These are phyloP conservation scores for Lytechinus variegatus DNA, from an alignment of 35 echinoderm and acorn worm species.

Conservation along the genomic window DNA sequence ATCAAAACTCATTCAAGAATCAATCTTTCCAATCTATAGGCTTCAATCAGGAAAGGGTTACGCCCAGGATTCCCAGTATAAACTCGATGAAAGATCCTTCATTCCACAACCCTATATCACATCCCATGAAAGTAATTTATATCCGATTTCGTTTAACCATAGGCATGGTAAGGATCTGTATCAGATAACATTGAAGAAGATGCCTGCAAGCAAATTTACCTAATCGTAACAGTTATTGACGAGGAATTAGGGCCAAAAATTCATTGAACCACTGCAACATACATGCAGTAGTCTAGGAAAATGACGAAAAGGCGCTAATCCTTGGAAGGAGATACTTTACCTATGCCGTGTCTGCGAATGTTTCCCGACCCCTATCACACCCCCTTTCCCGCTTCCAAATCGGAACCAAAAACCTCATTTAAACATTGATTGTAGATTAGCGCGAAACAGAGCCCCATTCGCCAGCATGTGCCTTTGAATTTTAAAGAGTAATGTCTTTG, in stretches of 20 bases:
- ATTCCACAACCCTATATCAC: not conserved
- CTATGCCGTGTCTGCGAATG: not conserved
- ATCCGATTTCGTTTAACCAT: not conserved
- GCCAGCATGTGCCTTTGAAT: not conserved
- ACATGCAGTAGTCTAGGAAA: not conserved
- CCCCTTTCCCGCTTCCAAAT: not conserved
- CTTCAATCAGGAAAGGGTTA: not conserved
- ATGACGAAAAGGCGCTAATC: not conserved
- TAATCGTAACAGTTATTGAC: not conserved
- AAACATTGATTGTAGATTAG: slow-evolving; percentile 11
- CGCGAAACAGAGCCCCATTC: slow-evolving; percentile 14
- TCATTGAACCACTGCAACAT: not conserved
- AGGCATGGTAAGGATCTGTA: not conserved
- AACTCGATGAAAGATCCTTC: not conserved
- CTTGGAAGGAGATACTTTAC: not conserved
- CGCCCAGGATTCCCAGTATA: not conserved
- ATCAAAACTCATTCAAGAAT: not conserved
- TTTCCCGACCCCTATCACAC: not conserved
- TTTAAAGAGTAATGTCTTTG: not conserved
- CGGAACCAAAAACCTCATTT: slow-evolving; percentile 42
- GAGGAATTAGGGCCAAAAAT: not conserved
- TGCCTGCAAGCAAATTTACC: not conserved
- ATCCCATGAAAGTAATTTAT: not conserved
- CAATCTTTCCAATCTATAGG: not conserved
- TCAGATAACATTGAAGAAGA: not conserved